Evolutionary conservation across 2,888 invertebrate genomes (phyloP).

Genomic region (Drosophila nigritarsus): DNA sequence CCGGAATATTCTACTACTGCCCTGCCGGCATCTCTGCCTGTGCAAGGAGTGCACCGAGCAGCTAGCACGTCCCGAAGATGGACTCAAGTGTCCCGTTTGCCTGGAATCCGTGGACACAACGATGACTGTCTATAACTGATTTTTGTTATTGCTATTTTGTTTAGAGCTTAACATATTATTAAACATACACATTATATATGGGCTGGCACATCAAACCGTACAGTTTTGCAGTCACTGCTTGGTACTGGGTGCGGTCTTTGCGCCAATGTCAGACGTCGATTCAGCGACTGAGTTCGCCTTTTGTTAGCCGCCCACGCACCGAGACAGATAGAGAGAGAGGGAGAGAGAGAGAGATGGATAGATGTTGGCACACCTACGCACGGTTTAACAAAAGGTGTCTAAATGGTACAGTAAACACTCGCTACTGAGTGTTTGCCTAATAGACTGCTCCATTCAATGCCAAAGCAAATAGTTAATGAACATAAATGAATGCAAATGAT

Average conservation of each 20-base stretch:
- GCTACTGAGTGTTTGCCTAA: not conserved
- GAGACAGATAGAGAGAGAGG: not conserved
- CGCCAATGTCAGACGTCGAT: not conserved
- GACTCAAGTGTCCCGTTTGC: constrained; percentile 52
- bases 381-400: constrained; percentile 16
- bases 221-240: not conserved
- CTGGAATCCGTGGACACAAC: constrained; percentile 35
- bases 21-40: constrained; percentile 63
- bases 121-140: constrained; percentile 43
- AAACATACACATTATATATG: too few species aligned
- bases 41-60: constrained; percentile 51
- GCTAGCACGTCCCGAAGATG: not conserved
- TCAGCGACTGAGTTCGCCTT: not conserved
- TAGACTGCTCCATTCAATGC: not conserved
- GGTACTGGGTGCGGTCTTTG: not conserved
- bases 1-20: constrained; percentile 51
- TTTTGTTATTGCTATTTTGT: not conserved
- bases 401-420: constrained; percentile 41
- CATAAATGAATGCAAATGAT: not conserved
- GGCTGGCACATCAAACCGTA: not conserved
- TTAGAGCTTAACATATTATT: too few species aligned
- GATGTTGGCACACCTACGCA: constrained; percentile 40
- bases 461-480: not conserved
- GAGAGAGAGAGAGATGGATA: not conserved
- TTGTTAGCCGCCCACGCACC: not conserved